Conservation (phyloP, 2,888 invertebrate species). For the Oxytorus armatus region DNA sequence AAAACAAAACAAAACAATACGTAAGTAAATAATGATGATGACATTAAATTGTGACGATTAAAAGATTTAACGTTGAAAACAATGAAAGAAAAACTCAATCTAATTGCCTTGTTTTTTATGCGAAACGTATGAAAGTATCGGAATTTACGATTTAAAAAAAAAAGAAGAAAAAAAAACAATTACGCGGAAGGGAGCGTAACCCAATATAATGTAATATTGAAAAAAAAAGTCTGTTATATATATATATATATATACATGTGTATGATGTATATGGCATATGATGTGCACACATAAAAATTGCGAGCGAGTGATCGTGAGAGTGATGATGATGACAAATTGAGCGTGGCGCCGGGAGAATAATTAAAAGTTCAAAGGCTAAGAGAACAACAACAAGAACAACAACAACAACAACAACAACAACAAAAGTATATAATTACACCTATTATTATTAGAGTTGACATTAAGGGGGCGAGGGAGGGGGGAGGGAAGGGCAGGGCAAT, state of each 20-base stretch:
- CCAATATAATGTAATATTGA: too few species aligned
- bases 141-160: conserved; percentile 74
- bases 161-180: conserved; percentile 64
- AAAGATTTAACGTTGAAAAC: conserved; percentile 67
- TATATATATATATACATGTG: conserved; percentile 71
- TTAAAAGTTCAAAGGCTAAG: conserved; percentile 78
- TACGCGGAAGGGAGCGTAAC: too few species aligned
- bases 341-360: conserved; percentile 70
- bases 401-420: conserved; percentile 21
- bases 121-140: conserved; percentile 82
- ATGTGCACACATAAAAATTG: too few species aligned
- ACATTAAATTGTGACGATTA: conserved; percentile 46
- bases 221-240: conserved; percentile 13
- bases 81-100: conserved; percentile 77
- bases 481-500: conserved; percentile 35
- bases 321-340: conserved; percentile 71
- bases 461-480: conserved; percentile 13
- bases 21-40: conserved; percentile 32
- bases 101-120: conserved; percentile 84
- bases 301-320: conserved; percentile 53
- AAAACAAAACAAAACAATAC: too few species aligned
- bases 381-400: conserved; percentile 40
- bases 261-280: too few species aligned
- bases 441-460: conserved; percentile 62
- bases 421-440: conserved; percentile 57